Base-by-base conservation (phyloP, 2,888 invertebrate genomes). In the Pseudococcus longispinus region DNA sequence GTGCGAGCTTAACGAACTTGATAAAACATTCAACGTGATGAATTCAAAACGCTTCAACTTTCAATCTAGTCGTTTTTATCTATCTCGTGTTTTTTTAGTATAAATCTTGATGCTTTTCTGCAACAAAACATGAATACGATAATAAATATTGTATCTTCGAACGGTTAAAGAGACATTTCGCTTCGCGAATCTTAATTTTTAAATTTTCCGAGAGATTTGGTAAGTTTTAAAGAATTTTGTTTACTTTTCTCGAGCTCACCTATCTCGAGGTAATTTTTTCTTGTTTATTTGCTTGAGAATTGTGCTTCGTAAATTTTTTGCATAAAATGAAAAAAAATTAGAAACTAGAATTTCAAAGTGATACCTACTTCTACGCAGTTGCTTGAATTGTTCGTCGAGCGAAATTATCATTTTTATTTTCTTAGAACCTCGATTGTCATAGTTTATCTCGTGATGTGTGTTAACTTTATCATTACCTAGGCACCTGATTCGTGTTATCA, bases 1-100 rank as follows among this genome's bases (percentile, higher is more conserved):
- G 42, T 42, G 65, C 70, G 84, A 84, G 65, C 65, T 84, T 37
- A 55, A 65, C 84, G 55, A 65, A 65, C 84, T 42, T 65, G 65
- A 65, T 84, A 84, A 84, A 65, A 65, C 84, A 80, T 77, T 77
- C 86, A 55, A 32, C n/a, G 80, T 86, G 86, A 77, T 77, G 46
- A 51, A 77, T 80, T 51, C 55, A 26, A 77, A 51, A 20, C 46
- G 51, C 55, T 70, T 18, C 15, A n/a, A 29, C 77, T 86, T 20
- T 55, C 11, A 29, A 77, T 80, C 77, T 86, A 77, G 80, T 51
- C 51, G 29, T 84, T 55, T 26, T 83, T 46, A 60, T 60, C 60
- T 32, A 32, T 60, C 55, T 55, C 60, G 60, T 84, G 84, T 18
- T 15, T 83, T 80, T 46, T 55, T 84, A 18, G 32, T 55, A 55